Percentiles rank a stretch among this genome's conserved stretches.
These are phyloP conservation scores for Ormyrus thymus DNA, from an alignment of 2,888 invertebrate species.

Conservation along the genomic window DNA sequence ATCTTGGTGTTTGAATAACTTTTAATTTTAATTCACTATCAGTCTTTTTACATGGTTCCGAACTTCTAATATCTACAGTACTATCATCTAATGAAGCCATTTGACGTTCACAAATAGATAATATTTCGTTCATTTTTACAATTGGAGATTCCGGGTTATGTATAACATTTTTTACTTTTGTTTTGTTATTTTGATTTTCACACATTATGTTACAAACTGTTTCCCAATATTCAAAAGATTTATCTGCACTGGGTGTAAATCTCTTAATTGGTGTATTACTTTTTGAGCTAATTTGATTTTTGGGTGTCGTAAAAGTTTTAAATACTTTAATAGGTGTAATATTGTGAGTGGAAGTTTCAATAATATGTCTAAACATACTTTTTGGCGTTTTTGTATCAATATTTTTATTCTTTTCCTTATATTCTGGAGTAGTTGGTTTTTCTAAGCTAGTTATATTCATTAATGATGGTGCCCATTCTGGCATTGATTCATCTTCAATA, in stretches of 20 bases:
- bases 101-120: conserved; percentile 63
- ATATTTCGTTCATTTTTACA: conserved; percentile 58
- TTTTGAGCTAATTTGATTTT: conserved; percentile 44
- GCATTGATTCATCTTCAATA: conserved; percentile 70
- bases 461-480: conserved; percentile 63
- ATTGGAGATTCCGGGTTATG: conserved; percentile 44
- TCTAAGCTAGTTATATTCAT: conserved; percentile 48
- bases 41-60: conserved; percentile 50
- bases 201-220: conserved; percentile 58
- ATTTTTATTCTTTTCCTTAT: conserved; percentile 5
- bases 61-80: conserved; percentile 45
- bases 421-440: conserved; percentile 31
- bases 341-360: conserved; percentile 1
- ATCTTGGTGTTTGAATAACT: conserved; percentile 33
- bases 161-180: conserved; percentile 42
- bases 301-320: conserved; percentile 56
- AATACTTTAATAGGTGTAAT: background rate
- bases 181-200: conserved; percentile 39
- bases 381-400: conserved; percentile 8
- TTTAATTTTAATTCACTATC: conserved; percentile 35
- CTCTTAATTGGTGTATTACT: conserved; percentile 44
- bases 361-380: background rate
- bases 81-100: conserved; percentile 63
- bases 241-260: conserved; percentile 57
- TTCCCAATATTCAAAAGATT: conserved; percentile 60